These are phyloP conservation scores for Pristionchus entomophagus DNA, from an alignment of 2,888 invertebrate genomes.

Conservation along the genomic window DNA sequence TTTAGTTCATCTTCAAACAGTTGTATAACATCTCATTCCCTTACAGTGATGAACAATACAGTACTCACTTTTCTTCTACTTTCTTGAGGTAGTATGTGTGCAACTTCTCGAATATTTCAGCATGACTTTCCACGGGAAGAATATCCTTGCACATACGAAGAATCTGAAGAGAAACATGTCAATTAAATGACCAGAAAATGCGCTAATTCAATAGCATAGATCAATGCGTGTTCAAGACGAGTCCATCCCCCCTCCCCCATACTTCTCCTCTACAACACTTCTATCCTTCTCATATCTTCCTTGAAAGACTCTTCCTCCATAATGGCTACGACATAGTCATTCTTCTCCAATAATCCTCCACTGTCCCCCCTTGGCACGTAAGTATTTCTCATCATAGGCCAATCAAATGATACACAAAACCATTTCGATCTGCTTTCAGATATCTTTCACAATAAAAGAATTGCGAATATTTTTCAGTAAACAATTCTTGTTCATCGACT, in stretches of 20 bases:
- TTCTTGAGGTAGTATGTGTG: conserved; percentile 36
- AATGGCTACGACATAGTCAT: background rate
- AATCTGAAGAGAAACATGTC: conserved; percentile 13
- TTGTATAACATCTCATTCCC: too few relatives aligned
- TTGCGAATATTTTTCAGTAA: too few relatives aligned
- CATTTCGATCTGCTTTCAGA: background rate
- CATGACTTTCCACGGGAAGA: background rate
- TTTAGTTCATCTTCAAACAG: background rate
- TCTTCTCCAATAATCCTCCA: background rate
- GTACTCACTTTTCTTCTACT: conserved; percentile 24
- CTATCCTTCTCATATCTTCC: background rate
- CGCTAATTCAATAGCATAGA: too few relatives aligned
- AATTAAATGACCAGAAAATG: too few relatives aligned
- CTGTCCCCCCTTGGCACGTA: background rate
- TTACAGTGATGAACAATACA: too few relatives aligned
- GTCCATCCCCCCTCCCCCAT: background rate
- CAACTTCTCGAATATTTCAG: conserved; percentile 3
- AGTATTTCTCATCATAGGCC: background rate
- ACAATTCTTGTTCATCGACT: background rate
- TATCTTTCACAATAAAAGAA: background rate
- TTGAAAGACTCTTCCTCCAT: background rate
- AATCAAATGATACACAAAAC: background rate
- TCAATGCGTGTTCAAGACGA: background rate
- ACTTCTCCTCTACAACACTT: background rate
- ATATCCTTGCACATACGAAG: background rate